Conservation (phyloP, 2,797 vertebrate species). For the Falco biarmicus region DNA sequence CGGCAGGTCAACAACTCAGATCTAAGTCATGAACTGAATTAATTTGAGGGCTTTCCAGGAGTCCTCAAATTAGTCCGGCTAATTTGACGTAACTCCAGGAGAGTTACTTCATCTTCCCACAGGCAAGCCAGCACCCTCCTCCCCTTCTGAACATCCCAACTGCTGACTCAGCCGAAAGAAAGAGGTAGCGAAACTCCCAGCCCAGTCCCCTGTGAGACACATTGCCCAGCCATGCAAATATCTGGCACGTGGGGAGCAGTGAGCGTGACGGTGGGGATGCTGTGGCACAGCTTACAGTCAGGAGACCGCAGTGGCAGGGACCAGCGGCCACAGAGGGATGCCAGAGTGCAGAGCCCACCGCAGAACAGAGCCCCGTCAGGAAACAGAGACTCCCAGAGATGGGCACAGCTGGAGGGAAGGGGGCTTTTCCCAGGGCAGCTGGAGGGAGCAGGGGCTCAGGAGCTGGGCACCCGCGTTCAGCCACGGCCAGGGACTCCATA, state of each 20-base stretch:
- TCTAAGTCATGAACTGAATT: not conserved
- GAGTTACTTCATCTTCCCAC: not conserved
- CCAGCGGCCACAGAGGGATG: rapidly evolving
- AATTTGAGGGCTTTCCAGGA: not conserved
- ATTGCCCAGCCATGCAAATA: conserved; percentile 5
- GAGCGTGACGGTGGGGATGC: rapidly evolving
- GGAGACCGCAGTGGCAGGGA: rapidly evolving
- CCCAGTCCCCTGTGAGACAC: not conserved
- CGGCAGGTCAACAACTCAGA: not conserved
- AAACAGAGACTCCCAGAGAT: not conserved
- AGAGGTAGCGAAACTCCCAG: conserved; percentile 22
- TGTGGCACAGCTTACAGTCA: rapidly evolving
- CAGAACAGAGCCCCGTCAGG: not conserved
- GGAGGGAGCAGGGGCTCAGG: not conserved
- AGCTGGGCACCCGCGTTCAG: not conserved
- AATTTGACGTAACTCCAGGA: not conserved
- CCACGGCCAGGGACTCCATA: not conserved
- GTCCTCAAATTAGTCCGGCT: not conserved
- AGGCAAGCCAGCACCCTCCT: not conserved
- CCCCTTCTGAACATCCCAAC: not conserved
- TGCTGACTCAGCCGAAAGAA: not conserved
- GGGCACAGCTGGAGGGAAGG: not conserved
- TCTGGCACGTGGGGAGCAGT: rapidly evolving
- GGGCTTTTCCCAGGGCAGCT: not conserved
- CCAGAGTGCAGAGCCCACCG: rapidly evolving